Evolutionary conservation across 2,113 vertebrate species (phyloP).

Genomic region (Phocoena phocoena): DNA sequence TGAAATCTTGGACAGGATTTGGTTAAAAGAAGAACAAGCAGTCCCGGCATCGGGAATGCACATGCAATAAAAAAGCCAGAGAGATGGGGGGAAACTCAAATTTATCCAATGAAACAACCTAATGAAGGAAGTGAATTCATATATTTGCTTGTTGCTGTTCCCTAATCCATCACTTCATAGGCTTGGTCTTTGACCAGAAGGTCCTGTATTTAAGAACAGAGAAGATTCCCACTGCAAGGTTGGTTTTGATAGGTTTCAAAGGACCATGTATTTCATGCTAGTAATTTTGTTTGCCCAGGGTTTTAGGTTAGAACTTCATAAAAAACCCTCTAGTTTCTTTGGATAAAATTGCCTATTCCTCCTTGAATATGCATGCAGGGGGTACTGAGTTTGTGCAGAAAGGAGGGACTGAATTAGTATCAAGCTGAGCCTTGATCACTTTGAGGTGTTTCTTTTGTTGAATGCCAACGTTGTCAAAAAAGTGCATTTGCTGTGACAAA

Average conservation of each 20-base stretch:
- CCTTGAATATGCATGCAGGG: slow-evolving; percentile 53
- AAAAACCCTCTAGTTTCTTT: slow-evolving; percentile 67
- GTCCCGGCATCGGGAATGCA: background rate
- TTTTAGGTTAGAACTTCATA: slow-evolving; percentile 64
- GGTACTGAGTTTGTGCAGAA: slow-evolving; percentile 70
- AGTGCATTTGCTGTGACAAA: slow-evolving; percentile 56
- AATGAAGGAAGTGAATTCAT: background rate
- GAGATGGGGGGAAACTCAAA: background rate
- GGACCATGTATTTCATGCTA: background rate
- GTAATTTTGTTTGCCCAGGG: slow-evolving; percentile 55
- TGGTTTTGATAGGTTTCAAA: slow-evolving; percentile 36
- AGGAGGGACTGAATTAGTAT: slow-evolving; percentile 72
- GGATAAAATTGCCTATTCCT: slow-evolving; percentile 68
- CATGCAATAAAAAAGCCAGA: background rate
- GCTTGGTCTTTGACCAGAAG: background rate
- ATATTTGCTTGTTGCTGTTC: background rate
- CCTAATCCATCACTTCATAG: background rate
- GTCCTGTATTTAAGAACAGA: background rate
- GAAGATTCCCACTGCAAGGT: background rate
- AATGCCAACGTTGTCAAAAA: slow-evolving; percentile 38
- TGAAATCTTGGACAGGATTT: background rate
- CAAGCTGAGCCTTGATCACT: slow-evolving; percentile 76
- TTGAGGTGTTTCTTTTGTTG: slow-evolving; percentile 67
- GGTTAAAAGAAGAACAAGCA: background rate
- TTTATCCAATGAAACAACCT: background rate